Evolutionary conservation across 2,113 vertebrate genomes (phyloP).

Genomic region (Ondatra zibethicus): DNA sequence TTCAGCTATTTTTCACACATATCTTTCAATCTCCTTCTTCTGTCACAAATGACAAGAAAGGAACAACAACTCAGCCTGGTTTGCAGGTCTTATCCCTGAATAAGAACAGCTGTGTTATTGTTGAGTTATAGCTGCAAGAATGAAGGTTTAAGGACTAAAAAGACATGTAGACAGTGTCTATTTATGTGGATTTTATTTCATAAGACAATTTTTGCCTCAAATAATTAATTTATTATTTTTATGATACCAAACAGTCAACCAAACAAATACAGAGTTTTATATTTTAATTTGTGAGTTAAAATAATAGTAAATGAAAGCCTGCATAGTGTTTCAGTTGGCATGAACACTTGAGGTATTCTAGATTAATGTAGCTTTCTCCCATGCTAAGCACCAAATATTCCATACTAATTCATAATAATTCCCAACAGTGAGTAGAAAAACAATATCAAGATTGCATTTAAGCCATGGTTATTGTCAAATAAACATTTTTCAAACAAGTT

Average conservation of each 20-base stretch:
- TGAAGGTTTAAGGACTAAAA: background rate
- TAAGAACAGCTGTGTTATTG: background rate
- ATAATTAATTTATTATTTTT: constrained; percentile 14
- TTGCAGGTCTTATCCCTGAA: background rate
- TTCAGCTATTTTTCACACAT: background rate
- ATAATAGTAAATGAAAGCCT: background rate
- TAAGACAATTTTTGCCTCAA: background rate
- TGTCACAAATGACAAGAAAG: background rate
- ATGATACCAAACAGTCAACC: background rate
- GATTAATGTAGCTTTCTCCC: background rate
- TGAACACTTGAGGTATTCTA: background rate
- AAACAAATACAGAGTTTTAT: background rate
- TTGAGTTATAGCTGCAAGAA: background rate
- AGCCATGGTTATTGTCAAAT: background rate
- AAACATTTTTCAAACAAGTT: background rate
- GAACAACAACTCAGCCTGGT: background rate
- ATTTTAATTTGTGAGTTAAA: background rate
- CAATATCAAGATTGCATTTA: background rate
- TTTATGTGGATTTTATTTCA: background rate
- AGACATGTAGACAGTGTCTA: background rate
- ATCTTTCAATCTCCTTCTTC: background rate
- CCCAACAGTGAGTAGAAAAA: background rate
- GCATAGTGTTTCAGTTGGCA: background rate
- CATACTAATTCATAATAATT: background rate
- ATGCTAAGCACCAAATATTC: background rate